phyloP scores from a whole-genome alignment of 1,140 invertebrate species.

The Drosophila tristis region DNA sequence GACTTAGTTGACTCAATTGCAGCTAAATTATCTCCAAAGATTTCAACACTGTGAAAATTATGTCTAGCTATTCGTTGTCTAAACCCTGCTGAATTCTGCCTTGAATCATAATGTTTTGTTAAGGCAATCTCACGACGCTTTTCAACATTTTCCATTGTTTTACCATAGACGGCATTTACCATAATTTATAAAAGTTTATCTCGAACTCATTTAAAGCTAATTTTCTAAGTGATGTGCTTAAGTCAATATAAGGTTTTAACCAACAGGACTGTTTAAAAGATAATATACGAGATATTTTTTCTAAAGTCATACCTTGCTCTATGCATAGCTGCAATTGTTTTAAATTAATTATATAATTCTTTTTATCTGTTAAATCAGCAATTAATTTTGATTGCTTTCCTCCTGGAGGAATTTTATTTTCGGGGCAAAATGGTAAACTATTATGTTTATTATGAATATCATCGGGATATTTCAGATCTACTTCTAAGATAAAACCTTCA shows the following conservation, averaged over 20 bases:
- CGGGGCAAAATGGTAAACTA: slow-evolving; percentile 3
- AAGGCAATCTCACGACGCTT: neutral
- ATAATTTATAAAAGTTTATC: no score
- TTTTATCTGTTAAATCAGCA: neutral
- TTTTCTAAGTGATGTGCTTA: no score
- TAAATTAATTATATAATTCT: slow-evolving; percentile 1
- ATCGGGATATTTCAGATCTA: neutral
- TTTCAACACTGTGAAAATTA: slow-evolving; percentile 1
- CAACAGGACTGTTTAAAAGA: slow-evolving; percentile 5
- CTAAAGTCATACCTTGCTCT: neutral
- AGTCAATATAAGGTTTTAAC: neutral
- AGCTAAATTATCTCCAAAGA: neutral
- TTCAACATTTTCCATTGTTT: no score
- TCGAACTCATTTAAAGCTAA: no score
- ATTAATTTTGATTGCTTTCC: neutral
- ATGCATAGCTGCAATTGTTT: slow-evolving; percentile 1
- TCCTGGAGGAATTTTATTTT: neutral
- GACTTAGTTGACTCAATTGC: neutral
- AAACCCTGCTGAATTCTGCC: neutral
- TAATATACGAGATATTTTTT: slow-evolving; percentile 3
- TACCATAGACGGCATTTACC: no score
- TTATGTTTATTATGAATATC: neutral
- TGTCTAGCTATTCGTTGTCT: slow-evolving; percentile 3
- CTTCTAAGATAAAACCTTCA: slow-evolving; percentile 2
- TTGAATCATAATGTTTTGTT: neutral